Percentiles rank a stretch among this genome's conserved stretches.
These are phyloP conservation scores for Hypothenemus hampei DNA, from an alignment of 1,140 invertebrate genomes.

Conservation along the genomic window DNA sequence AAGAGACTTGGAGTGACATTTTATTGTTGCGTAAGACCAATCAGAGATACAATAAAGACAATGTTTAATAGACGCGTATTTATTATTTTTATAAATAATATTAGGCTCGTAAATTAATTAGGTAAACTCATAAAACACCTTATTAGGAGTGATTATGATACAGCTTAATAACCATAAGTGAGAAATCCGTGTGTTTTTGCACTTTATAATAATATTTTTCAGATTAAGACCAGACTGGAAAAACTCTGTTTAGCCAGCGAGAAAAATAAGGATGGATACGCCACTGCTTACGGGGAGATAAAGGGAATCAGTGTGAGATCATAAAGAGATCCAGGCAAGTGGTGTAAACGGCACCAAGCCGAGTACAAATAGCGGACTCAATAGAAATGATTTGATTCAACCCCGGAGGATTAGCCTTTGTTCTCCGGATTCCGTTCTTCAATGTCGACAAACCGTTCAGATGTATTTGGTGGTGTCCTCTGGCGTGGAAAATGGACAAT, in stretches of 20 bases:
- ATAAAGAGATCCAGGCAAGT: conserved; percentile 35
- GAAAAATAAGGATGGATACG: no score
- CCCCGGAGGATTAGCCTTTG: conserved; percentile 38
- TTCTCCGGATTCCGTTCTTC: conserved; percentile 26
- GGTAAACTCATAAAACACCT: background rate
- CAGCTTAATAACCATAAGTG: background rate
- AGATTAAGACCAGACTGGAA: background rate
- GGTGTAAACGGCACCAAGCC: conserved; percentile 37
- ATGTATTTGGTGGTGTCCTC: conserved; percentile 14
- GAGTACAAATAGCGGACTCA: conserved; percentile 38
- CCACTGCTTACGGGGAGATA: conserved; percentile 22
- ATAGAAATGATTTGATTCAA: conserved; percentile 35
- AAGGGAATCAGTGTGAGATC: conserved; percentile 36
- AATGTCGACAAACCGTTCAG: conserved; percentile 29
- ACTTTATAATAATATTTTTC: background rate
- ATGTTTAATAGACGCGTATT: no score
- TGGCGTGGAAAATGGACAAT: conserved; percentile 7
- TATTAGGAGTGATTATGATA: background rate
- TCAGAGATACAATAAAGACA: no score
- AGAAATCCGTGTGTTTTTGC: background rate
- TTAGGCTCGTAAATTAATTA: background rate
- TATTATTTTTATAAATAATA: no score
- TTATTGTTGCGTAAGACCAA: no score
- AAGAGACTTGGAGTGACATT: no score
- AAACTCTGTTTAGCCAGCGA: background rate